Conservation (phyloP, 2,113 vertebrate species). For the Gasterosteus aculeatus region DNA sequence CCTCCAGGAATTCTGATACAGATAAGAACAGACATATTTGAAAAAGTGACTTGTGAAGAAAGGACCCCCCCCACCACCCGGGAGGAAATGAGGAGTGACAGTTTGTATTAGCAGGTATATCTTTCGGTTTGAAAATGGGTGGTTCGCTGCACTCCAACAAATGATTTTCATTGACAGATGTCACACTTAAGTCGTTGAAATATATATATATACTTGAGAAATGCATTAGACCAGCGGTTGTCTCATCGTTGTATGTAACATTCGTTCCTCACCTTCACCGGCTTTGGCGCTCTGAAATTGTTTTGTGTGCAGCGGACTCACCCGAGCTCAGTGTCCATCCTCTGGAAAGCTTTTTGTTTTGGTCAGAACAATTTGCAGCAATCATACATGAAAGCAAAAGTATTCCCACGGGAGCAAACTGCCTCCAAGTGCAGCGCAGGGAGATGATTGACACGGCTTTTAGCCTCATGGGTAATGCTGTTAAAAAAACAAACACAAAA, state of each 20-base stretch:
- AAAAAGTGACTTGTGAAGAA: constrained; percentile 40
- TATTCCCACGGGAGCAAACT: not conserved
- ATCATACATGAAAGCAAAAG: not conserved
- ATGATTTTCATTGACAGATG: not conserved
- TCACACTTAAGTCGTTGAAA: not conserved
- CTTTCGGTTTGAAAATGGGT: constrained; percentile 24
- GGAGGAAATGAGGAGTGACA: constrained; percentile 48
- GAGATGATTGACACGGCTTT: not conserved
- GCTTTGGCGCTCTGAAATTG: not conserved
- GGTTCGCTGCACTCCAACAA: not conserved
- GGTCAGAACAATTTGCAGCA: not conserved
- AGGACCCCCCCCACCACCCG: constrained; percentile 6
- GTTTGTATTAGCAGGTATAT: constrained; percentile 11
- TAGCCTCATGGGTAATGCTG: not conserved
- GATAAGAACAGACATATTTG: constrained; percentile 60
- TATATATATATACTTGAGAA: constrained; percentile 15
- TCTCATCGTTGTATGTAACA: not conserved
- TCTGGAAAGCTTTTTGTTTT: not conserved
- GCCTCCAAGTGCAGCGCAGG: not conserved
- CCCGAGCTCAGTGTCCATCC: not conserved
- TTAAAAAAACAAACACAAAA: not conserved
- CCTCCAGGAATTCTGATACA: constrained; percentile 38
- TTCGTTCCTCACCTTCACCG: not conserved
- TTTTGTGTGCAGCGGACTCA: not conserved
- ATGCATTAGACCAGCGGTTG: not conserved